A percentile compares a stretch with the other conserved stretches of the same genome.
Conservation (phyloP, 2,797 vertebrate genomes). For the Lemur catta region DNA sequence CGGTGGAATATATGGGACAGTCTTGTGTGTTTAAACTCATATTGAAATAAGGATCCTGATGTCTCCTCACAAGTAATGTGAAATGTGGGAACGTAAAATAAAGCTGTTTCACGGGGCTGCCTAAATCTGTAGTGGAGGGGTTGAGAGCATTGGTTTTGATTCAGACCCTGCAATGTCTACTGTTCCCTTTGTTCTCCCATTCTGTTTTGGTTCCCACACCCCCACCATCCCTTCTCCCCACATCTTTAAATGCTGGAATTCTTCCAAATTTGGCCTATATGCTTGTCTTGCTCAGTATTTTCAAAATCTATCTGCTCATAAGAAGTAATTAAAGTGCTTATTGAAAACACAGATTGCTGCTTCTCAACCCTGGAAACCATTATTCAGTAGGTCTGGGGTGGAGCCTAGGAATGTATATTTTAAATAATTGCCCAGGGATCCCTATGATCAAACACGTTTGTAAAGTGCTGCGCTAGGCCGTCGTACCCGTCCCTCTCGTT, state of each 20-base stretch:
- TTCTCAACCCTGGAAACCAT: neutral
- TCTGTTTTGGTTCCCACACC: neutral
- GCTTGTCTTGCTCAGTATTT: neutral
- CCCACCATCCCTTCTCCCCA: neutral
- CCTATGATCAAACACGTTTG: neutral
- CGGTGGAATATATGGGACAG: neutral
- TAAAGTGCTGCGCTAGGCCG: neutral
- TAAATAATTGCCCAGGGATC: neutral
- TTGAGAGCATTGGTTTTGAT: neutral
- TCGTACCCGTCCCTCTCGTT: neutral
- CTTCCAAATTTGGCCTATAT: neutral
- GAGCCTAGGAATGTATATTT: neutral
- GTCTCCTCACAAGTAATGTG: neutral
- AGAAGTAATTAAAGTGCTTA: neutral
- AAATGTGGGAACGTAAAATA: neutral
- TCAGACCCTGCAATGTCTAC: neutral
- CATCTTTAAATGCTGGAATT: neutral
- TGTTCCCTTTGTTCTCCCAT: neutral
- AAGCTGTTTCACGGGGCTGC: neutral
- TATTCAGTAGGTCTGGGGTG: neutral
- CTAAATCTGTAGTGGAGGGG: neutral
- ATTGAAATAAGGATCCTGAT: neutral
- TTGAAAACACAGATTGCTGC: neutral
- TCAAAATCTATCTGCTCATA: neutral
- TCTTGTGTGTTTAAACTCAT: neutral